Conservation (phyloP, 2,888 invertebrate species). For the Leptopilina drosophilae region DNA sequence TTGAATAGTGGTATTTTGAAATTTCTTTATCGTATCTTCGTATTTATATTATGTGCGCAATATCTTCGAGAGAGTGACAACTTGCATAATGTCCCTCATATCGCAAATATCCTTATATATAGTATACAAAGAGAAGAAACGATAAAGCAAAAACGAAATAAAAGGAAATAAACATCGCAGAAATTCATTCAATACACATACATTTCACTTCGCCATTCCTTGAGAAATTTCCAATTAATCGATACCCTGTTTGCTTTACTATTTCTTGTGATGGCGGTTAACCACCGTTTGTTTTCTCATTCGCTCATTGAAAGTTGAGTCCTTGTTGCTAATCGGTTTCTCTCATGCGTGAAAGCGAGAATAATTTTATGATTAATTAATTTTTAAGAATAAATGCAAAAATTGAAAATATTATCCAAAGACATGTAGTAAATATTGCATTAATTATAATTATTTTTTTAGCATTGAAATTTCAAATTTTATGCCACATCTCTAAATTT, state of each 20-base stretch:
- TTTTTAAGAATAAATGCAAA: not conserved
- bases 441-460: no score
- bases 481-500: not conserved
- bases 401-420: no score
- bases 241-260: slow-evolving; percentile 19
- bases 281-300: slow-evolving; percentile 19
- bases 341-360: slow-evolving; percentile 32
- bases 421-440: no score
- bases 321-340: slow-evolving; percentile 33
- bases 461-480: no score
- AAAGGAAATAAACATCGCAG: not conserved
- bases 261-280: slow-evolving; percentile 16
- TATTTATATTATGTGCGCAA: not conserved
- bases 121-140: not conserved
- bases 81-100: slow-evolving; percentile 7
- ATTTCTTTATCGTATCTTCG: slow-evolving; percentile 13
- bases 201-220: slow-evolving; percentile 6
- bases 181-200: not conserved
- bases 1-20: slow-evolving; percentile 28
- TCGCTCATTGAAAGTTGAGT: slow-evolving; percentile 29
- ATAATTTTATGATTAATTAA: slow-evolving; percentile 26
- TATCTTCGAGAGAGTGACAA: not conserved
- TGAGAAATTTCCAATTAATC: slow-evolving; percentile 22
- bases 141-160: not conserved
- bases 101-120: not conserved